These are phyloP conservation scores for Pimpla rufipes DNA, from an alignment of 2,888 invertebrate species.

Conservation along the genomic window DNA sequence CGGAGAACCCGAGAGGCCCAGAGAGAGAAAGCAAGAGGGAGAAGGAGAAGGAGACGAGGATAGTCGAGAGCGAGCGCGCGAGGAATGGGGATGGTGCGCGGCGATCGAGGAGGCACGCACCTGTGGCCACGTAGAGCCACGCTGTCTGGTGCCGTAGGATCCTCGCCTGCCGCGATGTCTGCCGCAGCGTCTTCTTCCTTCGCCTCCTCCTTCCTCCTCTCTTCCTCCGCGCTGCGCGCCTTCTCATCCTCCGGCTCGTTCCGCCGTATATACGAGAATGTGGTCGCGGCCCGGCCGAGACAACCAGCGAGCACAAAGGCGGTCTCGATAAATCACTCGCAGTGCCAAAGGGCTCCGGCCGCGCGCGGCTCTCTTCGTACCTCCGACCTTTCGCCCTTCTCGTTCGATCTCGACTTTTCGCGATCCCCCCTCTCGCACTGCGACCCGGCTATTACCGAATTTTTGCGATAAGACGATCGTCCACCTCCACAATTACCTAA, in stretches of 20 bases:
- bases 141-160: slow-evolving; percentile 71
- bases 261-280: slow-evolving; percentile 52
- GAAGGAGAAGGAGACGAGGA: slow-evolving; percentile 65
- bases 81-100: slow-evolving; percentile 51
- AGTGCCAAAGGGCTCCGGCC: slow-evolving; percentile 68
- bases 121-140: slow-evolving; percentile 74
- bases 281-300: slow-evolving; percentile 60
- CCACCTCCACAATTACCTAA: slow-evolving; percentile 3
- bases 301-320: slow-evolving; percentile 71
- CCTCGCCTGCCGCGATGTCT: slow-evolving; percentile 66
- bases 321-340: slow-evolving; percentile 74
- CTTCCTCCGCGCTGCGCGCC: slow-evolving; percentile 25
- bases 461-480: slow-evolving; percentile 27
- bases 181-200: slow-evolving; percentile 59
- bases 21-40: slow-evolving; percentile 56
- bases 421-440: neutral
- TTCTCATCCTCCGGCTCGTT: slow-evolving; percentile 63
- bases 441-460: slow-evolving; percentile 1
- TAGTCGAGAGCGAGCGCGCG: slow-evolving; percentile 48
- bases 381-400: slow-evolving; percentile 68
- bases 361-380: slow-evolving; percentile 8
- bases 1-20: slow-evolving; percentile 68
- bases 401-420: slow-evolving; percentile 43
- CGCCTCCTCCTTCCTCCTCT: slow-evolving; percentile 38
- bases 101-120: slow-evolving; percentile 67